A percentile compares a stretch with the other conserved stretches of the same genome.
Evolutionary conservation across 2,888 invertebrate species (phyloP).

Genomic region (Zaprionus obscuricornis): DNA sequence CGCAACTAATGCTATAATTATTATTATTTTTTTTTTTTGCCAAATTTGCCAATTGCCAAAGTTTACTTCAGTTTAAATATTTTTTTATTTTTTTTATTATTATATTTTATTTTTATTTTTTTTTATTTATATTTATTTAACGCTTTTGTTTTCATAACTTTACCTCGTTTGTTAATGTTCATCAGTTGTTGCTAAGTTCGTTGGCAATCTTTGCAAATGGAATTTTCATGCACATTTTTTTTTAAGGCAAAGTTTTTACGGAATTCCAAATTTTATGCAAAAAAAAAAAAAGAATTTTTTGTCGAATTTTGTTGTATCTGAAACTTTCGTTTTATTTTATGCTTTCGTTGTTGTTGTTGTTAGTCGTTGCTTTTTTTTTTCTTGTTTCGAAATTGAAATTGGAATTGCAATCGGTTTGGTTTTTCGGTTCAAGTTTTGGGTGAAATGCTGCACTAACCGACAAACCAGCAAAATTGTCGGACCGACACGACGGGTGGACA

Average conservation of each 20-base stretch:
- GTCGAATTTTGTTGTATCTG: background rate
- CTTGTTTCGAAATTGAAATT: constrained; percentile 48
- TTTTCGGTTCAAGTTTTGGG: constrained; percentile 39
- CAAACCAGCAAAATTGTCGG: background rate
- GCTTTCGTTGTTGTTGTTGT: constrained; percentile 25
- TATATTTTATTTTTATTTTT: background rate
- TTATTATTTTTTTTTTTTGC: no score
- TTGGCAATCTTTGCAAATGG: constrained; percentile 9
- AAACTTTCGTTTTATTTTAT: constrained; percentile 59
- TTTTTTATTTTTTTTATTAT: no score
- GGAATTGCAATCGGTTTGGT: constrained; percentile 54
- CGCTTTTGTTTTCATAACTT: constrained; percentile 3
- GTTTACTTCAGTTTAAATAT: no score
- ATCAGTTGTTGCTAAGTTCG: constrained; percentile 28
- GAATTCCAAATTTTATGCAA: constrained; percentile 18
- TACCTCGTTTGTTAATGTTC: constrained; percentile 45
- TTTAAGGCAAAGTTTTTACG: constrained; percentile 1
- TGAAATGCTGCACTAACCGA: constrained; percentile 57
- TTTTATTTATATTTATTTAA: background rate
- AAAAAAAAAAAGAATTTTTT: constrained; percentile 33
- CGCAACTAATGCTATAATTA: no score
- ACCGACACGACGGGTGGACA: constrained; percentile 11
- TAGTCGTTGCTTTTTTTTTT: no score
- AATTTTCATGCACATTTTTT: constrained; percentile 29
- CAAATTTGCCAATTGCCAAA: no score